These are phyloP conservation scores for Himalopsyche japonica DNA, from an alignment of 2,888 invertebrate genomes.

Conservation along the genomic window DNA sequence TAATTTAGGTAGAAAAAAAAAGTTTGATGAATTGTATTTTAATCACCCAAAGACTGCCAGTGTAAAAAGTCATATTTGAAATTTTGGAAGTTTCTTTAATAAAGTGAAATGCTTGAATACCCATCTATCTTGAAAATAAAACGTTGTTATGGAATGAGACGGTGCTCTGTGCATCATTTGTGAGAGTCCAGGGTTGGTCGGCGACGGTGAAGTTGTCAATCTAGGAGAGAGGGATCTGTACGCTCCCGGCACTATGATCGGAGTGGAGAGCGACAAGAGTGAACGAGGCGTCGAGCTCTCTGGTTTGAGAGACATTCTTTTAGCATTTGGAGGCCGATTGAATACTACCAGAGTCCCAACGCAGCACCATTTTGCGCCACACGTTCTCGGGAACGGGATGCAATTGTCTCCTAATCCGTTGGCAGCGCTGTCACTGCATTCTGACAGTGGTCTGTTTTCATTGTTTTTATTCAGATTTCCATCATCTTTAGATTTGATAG, in stretches of 20 bases:
- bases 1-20: no score
- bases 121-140: conserved; percentile 78
- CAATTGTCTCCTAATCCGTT: conserved; percentile 71
- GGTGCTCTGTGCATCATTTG: conserved; percentile 58
- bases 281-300: conserved; percentile 75
- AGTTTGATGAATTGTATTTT: no score
- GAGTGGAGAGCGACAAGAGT: conserved; percentile 54
- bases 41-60: no score
- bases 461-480: conserved; percentile 56
- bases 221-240: conserved; percentile 56
- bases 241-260: conserved; percentile 51
- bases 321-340: conserved; percentile 71
- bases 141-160: conserved; percentile 71
- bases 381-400: conserved; percentile 92
- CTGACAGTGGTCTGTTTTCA: conserved; percentile 54
- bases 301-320: conserved; percentile 70
- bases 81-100: neutral
- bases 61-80: no score
- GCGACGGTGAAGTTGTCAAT: conserved; percentile 57
- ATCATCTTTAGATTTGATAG: conserved; percentile 61
- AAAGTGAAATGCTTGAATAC: conserved; percentile 49
- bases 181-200: conserved; percentile 56
- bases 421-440: conserved; percentile 44
- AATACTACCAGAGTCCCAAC: conserved; percentile 86
- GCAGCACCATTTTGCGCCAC: conserved; percentile 90